A percentile compares a stretch with the other conserved stretches of the same genome.
Evolutionary conservation across 2,797 vertebrate species (phyloP).

Genomic region (Diceros bicornis): DNA sequence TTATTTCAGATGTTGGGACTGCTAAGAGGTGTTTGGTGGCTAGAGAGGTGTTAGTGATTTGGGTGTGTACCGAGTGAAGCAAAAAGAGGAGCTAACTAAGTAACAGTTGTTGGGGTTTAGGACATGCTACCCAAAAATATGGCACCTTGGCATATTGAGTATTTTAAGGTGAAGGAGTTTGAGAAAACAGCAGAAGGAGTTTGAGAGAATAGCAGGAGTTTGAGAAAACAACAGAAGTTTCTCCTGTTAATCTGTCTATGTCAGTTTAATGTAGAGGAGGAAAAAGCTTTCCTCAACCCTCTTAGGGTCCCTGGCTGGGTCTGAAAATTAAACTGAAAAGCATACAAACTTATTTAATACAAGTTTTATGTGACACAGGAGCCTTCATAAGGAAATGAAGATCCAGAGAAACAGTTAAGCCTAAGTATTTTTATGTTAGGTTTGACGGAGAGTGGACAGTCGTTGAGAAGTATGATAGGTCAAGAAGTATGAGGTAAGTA

Average conservation of each 20-base stretch:
- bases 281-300: background rate
- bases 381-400: background rate
- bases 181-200: no score
- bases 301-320: background rate
- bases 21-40: background rate
- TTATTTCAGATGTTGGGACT: background rate
- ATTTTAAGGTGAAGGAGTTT: background rate
- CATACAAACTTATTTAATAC: background rate
- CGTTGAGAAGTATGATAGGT: background rate
- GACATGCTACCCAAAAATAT: background rate
- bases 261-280: background rate
- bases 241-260: background rate
- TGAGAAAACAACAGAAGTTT: background rate
- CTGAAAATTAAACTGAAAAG: conserved; percentile 18
- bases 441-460: background rate
- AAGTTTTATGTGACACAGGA: background rate
- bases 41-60: background rate
- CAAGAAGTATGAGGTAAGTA: background rate
- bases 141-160: background rate
- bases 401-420: background rate
- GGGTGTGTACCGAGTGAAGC: background rate
- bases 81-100: background rate
- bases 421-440: background rate
- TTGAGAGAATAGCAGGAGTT: background rate
- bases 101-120: background rate